These are phyloP conservation scores for Lathamus discolor DNA, from an alignment of 2,113 vertebrate genomes.

Conservation along the genomic window DNA sequence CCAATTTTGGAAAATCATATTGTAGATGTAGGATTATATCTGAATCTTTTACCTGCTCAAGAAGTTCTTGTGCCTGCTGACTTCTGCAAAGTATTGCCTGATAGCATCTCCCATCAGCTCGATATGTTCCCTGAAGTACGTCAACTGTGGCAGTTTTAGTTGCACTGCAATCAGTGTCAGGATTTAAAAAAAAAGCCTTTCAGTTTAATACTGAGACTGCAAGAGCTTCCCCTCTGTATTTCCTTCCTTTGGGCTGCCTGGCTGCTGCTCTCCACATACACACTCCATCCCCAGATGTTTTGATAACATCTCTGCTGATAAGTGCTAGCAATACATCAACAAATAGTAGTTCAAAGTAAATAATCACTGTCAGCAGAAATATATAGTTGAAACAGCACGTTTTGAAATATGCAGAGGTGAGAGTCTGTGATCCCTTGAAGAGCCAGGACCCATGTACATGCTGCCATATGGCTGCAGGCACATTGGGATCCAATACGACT, in stretches of 20 bases:
- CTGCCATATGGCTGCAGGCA: slow-evolving; percentile 31
- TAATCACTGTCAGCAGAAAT: slow-evolving; percentile 62
- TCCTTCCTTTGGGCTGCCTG: neutral
- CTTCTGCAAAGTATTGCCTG: neutral
- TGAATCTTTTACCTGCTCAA: neutral
- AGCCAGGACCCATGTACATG: neutral
- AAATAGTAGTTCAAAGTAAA: slow-evolving; percentile 51
- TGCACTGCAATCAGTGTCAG: neutral
- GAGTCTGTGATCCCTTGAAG: slow-evolving; percentile 9
- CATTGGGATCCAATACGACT: neutral
- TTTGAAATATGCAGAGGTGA: slow-evolving; percentile 19
- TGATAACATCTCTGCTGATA: slow-evolving; percentile 39
- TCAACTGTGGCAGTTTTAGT: neutral
- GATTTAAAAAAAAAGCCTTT: neutral
- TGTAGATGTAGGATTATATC: neutral
- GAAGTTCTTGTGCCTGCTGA: neutral
- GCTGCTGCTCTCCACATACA: neutral
- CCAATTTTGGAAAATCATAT: neutral
- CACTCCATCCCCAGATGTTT: slow-evolving; percentile 25
- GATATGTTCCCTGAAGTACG: neutral
- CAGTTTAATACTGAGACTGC: neutral
- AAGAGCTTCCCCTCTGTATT: neutral
- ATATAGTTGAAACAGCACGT: neutral
- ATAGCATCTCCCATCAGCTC: neutral
- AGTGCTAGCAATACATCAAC: slow-evolving; percentile 9